Evolutionary conservation across 2,113 vertebrate genomes (phyloP).

Genomic region (Sylvilagus bachmani): DNA sequence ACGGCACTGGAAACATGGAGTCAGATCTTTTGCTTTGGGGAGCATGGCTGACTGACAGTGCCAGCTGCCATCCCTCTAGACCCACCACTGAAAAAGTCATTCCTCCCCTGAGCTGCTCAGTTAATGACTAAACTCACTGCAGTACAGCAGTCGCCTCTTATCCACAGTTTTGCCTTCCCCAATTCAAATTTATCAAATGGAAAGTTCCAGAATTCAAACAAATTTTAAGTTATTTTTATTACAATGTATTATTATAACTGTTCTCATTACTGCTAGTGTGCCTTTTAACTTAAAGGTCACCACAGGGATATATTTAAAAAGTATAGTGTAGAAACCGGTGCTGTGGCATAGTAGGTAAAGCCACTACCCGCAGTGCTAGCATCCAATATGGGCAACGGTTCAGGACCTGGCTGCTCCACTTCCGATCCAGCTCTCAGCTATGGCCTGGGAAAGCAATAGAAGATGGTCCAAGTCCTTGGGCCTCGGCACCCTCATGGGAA

Average conservation of each 20-base stretch:
- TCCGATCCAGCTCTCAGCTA: too few relatives aligned
- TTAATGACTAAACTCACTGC: neutral
- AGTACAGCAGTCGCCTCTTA: neutral
- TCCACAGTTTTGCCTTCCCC: neutral
- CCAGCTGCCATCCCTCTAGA: neutral
- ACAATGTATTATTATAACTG: neutral
- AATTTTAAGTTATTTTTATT: neutral
- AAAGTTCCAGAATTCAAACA: neutral
- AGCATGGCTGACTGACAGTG: fast-evolving
- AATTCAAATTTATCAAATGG: neutral
- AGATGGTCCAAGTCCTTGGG: too few relatives aligned
- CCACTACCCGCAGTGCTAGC: too few relatives aligned
- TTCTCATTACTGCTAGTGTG: too few relatives aligned
- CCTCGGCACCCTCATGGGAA: too few relatives aligned
- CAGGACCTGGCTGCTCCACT: too few relatives aligned
- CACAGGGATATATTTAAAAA: too few relatives aligned
- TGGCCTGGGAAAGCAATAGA: too few relatives aligned
- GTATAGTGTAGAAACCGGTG: too few relatives aligned
- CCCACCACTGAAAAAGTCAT: neutral
- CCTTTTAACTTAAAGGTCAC: too few relatives aligned
- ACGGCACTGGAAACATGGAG: neutral
- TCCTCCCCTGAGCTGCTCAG: neutral
- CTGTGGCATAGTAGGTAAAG: too few relatives aligned
- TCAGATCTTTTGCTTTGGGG: neutral
- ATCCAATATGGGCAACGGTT: too few relatives aligned